A percentile compares a stretch with the other conserved stretches of the same genome.
These are phyloP conservation scores for Tetramorium bicarinatum DNA, from an alignment of 2,888 invertebrate genomes.

Conservation along the genomic window DNA sequence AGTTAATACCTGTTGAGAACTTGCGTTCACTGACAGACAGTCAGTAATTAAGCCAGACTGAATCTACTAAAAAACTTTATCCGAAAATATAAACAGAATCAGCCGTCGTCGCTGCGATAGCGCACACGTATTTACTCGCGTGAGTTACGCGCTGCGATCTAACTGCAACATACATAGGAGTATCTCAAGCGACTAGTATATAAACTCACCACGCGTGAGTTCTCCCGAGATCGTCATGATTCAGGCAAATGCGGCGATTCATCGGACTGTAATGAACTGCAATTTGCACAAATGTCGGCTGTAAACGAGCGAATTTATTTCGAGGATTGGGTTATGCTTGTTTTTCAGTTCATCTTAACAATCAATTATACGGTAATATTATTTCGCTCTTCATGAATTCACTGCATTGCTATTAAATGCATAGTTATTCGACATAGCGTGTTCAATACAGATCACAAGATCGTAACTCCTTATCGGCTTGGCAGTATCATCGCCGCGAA, in stretches of 20 bases:
- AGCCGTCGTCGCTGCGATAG: neutral
- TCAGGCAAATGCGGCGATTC: conserved; percentile 43
- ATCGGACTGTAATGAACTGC: conserved; percentile 47
- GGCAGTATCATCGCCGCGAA: neutral
- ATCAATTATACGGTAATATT: conserved; percentile 46
- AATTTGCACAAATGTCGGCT: conserved; percentile 40
- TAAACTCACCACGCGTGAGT: conserved; percentile 39
- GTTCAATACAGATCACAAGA: neutral
- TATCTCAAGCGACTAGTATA: conserved; percentile 31
- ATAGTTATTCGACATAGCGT: neutral
- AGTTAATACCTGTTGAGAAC: conserved; percentile 9
- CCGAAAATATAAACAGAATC: conserved; percentile 16
- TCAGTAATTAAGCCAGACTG: conserved; percentile 6
- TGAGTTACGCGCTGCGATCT: conserved; percentile 5
- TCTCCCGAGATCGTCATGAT: conserved; percentile 46
- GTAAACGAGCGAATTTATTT: conserved; percentile 44
- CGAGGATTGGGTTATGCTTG: conserved; percentile 3
- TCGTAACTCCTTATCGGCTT: neutral
- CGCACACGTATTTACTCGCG: neutral
- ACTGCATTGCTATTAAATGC: conserved; percentile 18
- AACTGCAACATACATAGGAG: neutral
- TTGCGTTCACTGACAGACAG: neutral
- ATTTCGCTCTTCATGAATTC: neutral
- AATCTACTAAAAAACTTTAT: conserved; percentile 25
- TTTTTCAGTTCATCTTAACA: conserved; percentile 38